phyloP scores from a whole-genome alignment of 2,888 invertebrate species.

The Andrena marginata region DNA sequence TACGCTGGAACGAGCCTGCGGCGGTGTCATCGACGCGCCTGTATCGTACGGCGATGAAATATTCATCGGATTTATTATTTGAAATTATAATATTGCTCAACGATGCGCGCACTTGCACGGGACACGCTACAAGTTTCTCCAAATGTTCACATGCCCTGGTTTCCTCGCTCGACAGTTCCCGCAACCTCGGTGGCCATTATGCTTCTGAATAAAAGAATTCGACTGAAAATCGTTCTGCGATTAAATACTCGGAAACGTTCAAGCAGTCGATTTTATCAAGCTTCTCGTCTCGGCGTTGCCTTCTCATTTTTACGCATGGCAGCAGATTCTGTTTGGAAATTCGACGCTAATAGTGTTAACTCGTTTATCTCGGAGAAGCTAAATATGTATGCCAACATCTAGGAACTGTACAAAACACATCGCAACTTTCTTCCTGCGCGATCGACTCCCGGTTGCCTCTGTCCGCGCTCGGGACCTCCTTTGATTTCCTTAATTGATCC shows the following conservation, averaged over 20 bases:
- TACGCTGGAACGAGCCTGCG: constrained; percentile 5
- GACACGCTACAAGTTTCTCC: background rate
- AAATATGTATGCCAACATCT: constrained; percentile 36
- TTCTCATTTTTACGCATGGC: background rate
- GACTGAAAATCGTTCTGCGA: background rate
- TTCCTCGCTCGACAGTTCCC: background rate
- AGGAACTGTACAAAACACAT: constrained; percentile 59
- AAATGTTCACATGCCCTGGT: constrained; percentile 15
- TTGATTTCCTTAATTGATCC: constrained; percentile 43
- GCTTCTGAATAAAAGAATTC: too few relatives aligned
- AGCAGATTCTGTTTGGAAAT: background rate
- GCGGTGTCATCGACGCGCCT: background rate
- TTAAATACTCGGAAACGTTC: background rate
- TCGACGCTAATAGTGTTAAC: background rate
- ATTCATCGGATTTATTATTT: constrained; percentile 22
- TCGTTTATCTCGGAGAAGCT: background rate
- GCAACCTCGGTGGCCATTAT: too few relatives aligned
- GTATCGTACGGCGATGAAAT: constrained; percentile 9
- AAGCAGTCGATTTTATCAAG: background rate
- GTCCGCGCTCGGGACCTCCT: constrained; percentile 9
- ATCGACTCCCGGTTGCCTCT: constrained; percentile 18
- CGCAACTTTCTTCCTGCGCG: constrained; percentile 21
- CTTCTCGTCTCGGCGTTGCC: background rate
- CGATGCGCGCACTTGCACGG: background rate
- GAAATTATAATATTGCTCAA: constrained; percentile 20